Conservation (phyloP, 2,797 vertebrate species). For the Labroides dimidiatus region DNA sequence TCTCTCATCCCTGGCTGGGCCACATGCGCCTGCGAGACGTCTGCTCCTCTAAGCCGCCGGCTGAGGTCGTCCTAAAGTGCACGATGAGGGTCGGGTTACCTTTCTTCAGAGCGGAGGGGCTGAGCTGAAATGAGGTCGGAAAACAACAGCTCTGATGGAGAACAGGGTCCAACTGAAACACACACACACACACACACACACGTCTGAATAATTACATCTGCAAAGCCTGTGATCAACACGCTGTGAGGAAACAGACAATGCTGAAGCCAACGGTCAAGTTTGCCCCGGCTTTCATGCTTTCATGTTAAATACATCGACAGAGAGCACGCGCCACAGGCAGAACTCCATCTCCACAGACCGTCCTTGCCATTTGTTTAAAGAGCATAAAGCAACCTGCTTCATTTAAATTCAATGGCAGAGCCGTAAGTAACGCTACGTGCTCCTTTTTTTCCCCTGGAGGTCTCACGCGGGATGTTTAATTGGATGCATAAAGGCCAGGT, state of each 20-base stretch:
- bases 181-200: not conserved
- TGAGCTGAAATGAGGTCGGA: slow-evolving; percentile 61
- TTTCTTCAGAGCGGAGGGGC: slow-evolving; percentile 54
- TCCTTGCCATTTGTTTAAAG: not conserved
- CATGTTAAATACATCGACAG: not conserved
- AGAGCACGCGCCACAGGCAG: not conserved
- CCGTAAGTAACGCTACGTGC: not conserved
- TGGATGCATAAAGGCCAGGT: not conserved
- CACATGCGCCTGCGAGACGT: slow-evolving; percentile 71
- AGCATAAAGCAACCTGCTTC: not conserved
- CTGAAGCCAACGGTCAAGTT: not conserved
- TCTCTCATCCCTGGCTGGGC: slow-evolving; percentile 62
- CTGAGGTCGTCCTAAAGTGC: slow-evolving; percentile 74
- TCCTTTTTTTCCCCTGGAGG: not conserved
- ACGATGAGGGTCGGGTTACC: slow-evolving; percentile 71
- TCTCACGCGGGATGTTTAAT: not conserved
- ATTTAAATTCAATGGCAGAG: not conserved
- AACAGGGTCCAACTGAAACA: slow-evolving; percentile 2
- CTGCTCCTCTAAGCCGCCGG: slow-evolving; percentile 66
- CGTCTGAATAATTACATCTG: not conserved
- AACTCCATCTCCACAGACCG: not conserved
- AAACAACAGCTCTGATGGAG: slow-evolving; percentile 36
- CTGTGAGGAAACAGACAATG: not conserved
- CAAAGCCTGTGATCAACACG: not conserved
- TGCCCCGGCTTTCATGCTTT: not conserved